A percentile compares a stretch with the other conserved stretches of the same genome.
Evolutionary conservation across 2,113 vertebrate species (phyloP).

Genomic region (Struthio camelus): DNA sequence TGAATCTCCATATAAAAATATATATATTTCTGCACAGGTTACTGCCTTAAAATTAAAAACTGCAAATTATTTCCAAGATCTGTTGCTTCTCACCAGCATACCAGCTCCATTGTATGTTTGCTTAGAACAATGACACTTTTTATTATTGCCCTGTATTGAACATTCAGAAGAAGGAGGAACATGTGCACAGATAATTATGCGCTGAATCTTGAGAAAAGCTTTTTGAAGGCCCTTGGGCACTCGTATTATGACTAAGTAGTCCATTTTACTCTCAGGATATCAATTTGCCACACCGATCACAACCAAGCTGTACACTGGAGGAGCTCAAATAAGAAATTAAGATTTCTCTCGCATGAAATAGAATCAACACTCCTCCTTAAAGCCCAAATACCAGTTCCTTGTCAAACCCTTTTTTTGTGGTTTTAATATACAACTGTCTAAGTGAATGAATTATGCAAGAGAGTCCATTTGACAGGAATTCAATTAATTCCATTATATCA

Average conservation of each 20-base stretch:
- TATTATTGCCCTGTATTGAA: neutral
- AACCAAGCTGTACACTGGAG: neutral
- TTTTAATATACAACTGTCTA: neutral
- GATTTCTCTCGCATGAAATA: neutral
- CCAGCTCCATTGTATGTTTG: neutral
- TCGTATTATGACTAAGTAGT: neutral
- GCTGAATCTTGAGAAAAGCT: neutral
- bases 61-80: neutral
- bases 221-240: neutral
- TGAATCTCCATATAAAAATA: neutral
- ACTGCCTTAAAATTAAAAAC: neutral
- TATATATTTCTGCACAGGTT: neutral
- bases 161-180: neutral
- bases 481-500: neutral
- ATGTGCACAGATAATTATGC: neutral
- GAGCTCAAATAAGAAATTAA: neutral
- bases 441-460: neutral
- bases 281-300: neutral
- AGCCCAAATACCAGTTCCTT: neutral
- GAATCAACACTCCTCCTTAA: neutral
- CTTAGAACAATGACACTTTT: neutral
- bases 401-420: neutral
- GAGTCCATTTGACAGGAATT: neutral
- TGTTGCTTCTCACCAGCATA: neutral
- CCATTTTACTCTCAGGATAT: neutral